Base-by-base conservation (phyloP, 2,888 invertebrate genomes). In the Cataglyphis cursor region DNA sequence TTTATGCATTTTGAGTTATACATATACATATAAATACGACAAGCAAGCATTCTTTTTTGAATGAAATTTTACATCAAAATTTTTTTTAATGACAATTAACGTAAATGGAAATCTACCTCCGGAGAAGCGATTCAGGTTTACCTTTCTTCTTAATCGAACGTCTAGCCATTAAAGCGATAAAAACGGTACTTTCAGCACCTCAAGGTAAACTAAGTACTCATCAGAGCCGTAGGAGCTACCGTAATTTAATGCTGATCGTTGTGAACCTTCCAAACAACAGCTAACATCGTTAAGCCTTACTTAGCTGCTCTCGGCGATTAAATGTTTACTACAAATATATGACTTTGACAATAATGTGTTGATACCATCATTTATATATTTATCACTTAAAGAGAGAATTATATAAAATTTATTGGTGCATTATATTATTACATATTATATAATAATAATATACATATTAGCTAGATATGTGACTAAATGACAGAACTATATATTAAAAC, bases 171-270 rank as follows among this genome's bases (percentile, higher is more conserved):
- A 90, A 87, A 90, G 82, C 85, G 87, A 90, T 92, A 89, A 93
- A 91, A 92, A 90, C 84, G 73, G 84, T 87, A 90, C 88, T 91
- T 91, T 91, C 82, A 89, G 86, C 87, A 89, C 83, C 84, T 87
- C 87, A 89, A 89, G 90, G 88, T 87, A 90, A 91, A 89, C 90
- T 89, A 85, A 89, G 88, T 89, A 88, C 89, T 92, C 90, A 89
- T 91, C 91, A 90, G 88, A 44, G 84, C 70, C 66, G 86, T 8
- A 87, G 88, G 90, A 90, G 88, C 82, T 84, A 86, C 81, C 86
- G 91, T 92, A 93, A 93, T 92, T 93, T 88, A 90, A 92, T 90
- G 90, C 88, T 90, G 90, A 91, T 91, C 92, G 92, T 93, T 92
- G 91, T 90, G 91, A 93, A 92, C 92, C 93, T 90, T 88, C 91